Percentiles rank a stretch among this genome's conserved stretches.
Conservation (phyloP, 2,113 vertebrate genomes). For the Climacteris rufus region DNA sequence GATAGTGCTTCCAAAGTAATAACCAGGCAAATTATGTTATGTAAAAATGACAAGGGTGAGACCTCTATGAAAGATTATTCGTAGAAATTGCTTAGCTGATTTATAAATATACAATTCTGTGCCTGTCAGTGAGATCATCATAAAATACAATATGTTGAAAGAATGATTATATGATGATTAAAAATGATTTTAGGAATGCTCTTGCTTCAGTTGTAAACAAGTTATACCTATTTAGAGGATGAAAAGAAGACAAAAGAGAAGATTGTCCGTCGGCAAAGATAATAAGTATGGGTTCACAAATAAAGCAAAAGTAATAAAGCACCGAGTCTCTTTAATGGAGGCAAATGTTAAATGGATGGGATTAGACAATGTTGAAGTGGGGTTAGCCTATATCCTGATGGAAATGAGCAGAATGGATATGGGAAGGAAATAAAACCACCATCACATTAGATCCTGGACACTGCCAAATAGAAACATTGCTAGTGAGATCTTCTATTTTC, state of each 20-base stretch:
- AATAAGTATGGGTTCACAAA: background rate
- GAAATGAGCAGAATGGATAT: background rate
- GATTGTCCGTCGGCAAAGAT: background rate
- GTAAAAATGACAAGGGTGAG: background rate
- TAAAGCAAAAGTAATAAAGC: background rate
- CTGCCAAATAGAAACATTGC: background rate
- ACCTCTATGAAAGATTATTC: background rate
- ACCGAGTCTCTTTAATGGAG: background rate
- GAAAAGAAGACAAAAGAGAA: background rate
- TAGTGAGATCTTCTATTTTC: background rate
- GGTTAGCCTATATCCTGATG: background rate
- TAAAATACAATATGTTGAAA: background rate
- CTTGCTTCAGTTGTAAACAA: background rate
- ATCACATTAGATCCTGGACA: background rate
- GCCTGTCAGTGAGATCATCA: background rate
- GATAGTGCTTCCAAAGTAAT: background rate
- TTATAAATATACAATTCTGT: background rate
- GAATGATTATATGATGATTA: background rate
- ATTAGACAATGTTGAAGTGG: rapidly evolving
- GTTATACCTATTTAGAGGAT: background rate
- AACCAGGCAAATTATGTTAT: background rate
- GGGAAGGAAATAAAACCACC: background rate
- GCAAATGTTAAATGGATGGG: background rate
- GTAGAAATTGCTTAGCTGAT: background rate
- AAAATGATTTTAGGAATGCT: background rate